Percentiles rank a stretch among this genome's conserved stretches.
These are phyloP conservation scores for Trichonephila inaurata DNA, from an alignment of 1,140 invertebrate genomes.

Conservation along the genomic window DNA sequence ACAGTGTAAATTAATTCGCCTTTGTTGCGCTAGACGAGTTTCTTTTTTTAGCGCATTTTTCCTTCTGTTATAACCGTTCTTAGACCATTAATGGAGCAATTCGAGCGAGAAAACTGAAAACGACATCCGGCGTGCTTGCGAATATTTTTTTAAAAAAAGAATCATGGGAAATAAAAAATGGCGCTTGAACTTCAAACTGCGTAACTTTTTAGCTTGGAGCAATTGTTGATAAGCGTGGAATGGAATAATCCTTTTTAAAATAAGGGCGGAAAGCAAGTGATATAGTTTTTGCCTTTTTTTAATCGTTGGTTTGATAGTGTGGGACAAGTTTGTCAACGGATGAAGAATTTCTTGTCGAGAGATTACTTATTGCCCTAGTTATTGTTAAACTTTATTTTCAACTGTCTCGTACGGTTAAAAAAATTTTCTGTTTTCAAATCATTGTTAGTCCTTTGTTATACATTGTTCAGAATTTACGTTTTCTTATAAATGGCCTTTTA, in stretches of 20 bases:
- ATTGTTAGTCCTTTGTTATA: no score
- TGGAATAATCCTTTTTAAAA: not conserved
- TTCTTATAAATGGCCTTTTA: no score
- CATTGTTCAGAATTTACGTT: no score
- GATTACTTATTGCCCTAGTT: conserved; percentile 22
- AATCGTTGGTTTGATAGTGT: not conserved
- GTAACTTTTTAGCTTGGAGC: not conserved
- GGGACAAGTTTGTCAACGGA: conserved; percentile 9
- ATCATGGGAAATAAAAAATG: not conserved
- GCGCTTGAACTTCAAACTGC: not conserved
- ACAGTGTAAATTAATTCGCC: not conserved
- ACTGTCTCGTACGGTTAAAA: no score
- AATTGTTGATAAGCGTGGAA: not conserved
- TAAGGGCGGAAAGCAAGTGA: not conserved
- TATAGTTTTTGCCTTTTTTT: not conserved
- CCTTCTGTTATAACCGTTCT: conserved; percentile 9
- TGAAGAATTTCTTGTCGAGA: not conserved
- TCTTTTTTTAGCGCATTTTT: not conserved
- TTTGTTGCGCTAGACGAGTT: not conserved
- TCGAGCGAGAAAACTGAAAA: not conserved
- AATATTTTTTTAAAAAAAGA: not conserved
- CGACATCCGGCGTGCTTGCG: not conserved
- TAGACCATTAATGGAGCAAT: not conserved
- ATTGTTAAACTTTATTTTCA: not conserved
- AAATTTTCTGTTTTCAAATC: no score